Evolutionary conservation across 2,797 vertebrate species (phyloP).

Genomic region (Xerus rutilus): DNA sequence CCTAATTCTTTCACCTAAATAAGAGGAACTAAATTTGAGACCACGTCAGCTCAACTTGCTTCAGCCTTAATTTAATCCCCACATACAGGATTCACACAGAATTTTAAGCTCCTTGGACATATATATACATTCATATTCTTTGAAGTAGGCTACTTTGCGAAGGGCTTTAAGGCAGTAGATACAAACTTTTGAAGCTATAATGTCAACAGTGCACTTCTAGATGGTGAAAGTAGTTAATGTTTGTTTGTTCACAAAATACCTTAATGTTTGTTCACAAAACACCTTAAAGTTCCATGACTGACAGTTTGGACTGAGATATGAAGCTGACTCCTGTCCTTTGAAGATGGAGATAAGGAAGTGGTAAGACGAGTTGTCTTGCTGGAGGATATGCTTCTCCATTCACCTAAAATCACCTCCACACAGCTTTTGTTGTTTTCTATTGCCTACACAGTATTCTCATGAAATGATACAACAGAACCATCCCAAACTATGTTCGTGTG

Average conservation of each 20-base stretch:
- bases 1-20: slow-evolving; percentile 6
- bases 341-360: slow-evolving; percentile 38
- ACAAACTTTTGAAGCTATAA: not conserved
- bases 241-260: slow-evolving; percentile 41
- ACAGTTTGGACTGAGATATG: not conserved
- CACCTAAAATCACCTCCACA: not conserved
- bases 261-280: slow-evolving; percentile 19
- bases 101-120: not conserved
- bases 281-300: not conserved
- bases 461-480: slow-evolving; percentile 7
- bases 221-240: slow-evolving; percentile 25
- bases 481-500: not conserved
- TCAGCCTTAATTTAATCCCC: not conserved
- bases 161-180: slow-evolving; percentile 13
- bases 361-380: not conserved
- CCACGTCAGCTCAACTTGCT: not conserved
- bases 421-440: not conserved
- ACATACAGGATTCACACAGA: not conserved
- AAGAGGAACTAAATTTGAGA: slow-evolving; percentile 35
- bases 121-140: slow-evolving; percentile 59
- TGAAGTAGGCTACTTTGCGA: slow-evolving; percentile 19
- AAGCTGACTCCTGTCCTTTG: slow-evolving; percentile 20
- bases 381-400: not conserved
- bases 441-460: not conserved
- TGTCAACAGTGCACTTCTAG: slow-evolving; percentile 9